A percentile compares a stretch with the other conserved stretches of the same genome.
phyloP scores from a whole-genome alignment of 1,140 invertebrate species.

The Dendroctonus ponderosae region DNA sequence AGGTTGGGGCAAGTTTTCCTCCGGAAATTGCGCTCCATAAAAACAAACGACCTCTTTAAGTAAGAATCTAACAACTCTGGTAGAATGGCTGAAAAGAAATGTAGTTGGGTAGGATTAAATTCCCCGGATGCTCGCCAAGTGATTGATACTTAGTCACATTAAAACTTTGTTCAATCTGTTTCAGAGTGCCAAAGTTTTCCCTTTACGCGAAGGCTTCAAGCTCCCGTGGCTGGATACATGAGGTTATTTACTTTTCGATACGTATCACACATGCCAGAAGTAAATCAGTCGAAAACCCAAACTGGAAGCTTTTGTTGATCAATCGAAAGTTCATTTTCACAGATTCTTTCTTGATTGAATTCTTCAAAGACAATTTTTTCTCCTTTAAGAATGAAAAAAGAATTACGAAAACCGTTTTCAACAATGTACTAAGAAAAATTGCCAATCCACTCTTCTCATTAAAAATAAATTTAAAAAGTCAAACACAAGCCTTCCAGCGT shows the following conservation, averaged over 20 bases:
- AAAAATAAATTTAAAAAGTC: no score
- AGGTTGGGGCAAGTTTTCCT: background rate
- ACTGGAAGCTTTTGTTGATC: background rate
- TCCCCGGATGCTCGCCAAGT: conserved; percentile 16
- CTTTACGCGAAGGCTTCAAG: background rate
- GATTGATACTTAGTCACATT: conserved; percentile 19
- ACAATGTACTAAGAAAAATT: no score
- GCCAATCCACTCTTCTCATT: no score
- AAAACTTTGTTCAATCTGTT: conserved; percentile 18
- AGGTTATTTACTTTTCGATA: background rate
- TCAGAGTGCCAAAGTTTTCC: background rate
- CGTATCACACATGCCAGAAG: background rate
- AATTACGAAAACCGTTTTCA: no score
- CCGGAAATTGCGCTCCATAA: conserved; percentile 5
- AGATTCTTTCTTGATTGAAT: no score
- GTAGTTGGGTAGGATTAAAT: conserved; percentile 4
- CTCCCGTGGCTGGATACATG: background rate
- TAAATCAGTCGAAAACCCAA: background rate
- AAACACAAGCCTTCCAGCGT: no score
- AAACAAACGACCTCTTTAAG: conserved; percentile 9
- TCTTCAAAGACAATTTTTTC: no score
- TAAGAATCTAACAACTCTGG: conserved; percentile 12
- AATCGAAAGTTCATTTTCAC: no score
- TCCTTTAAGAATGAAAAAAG: no score
- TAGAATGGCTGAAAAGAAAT: conserved; percentile 11